Base-by-base conservation (phyloP, 1,140 invertebrate genomes). In the Drosophila burlai region DNA sequence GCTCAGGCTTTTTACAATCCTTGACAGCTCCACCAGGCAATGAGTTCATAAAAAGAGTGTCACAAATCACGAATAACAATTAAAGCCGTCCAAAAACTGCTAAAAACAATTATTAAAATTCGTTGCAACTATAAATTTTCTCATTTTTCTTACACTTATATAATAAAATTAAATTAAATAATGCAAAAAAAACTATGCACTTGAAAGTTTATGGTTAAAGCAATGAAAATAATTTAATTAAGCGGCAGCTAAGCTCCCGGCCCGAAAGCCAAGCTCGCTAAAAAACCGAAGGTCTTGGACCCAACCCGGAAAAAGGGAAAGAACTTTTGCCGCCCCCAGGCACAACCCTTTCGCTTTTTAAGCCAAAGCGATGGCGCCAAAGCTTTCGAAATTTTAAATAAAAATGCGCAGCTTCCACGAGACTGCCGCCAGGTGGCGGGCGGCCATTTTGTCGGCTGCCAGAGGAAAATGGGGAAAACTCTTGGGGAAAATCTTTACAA, bases 381-480 rank as follows among this genome's bases (percentile, higher is more conserved):
- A 87, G 84, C 84, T 87, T 87, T 87, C 84, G 84, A 81, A 81
- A 89, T 86, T 87, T 87, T 87, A 89, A 83, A 87, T 83, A 87
- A 83, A 89, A 89, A 89, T 77, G 54, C 16, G 43, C 64, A 62
- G 74, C 74, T 76, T 85, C 58, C 62, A 18, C 29, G 9, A 52
- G 29, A 15, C 42, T 36, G 65, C 79, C 80, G 64, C 40, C 55
- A 85, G 82, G 75, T 86, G 82, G 82, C 82, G 82, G 18, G 4
- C 2, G 34, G 29, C 26, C 54, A 55, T 55, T 55, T 55, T 55
- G 54, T 38, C 2, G 18, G 18, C 13, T 16, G 34, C 31, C 10
- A 36, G 13, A 54, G 29, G 29, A 38, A n/a, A 26, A n/a, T 31
- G 4, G n/a, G 36, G 46, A 40, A 64, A 67, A 47, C 13, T 62